A percentile compares a stretch with the other conserved stretches of the same genome.
phyloP scores from a whole-genome alignment of 2,113 vertebrate genomes.

The Cynoglossus semilaevis region DNA sequence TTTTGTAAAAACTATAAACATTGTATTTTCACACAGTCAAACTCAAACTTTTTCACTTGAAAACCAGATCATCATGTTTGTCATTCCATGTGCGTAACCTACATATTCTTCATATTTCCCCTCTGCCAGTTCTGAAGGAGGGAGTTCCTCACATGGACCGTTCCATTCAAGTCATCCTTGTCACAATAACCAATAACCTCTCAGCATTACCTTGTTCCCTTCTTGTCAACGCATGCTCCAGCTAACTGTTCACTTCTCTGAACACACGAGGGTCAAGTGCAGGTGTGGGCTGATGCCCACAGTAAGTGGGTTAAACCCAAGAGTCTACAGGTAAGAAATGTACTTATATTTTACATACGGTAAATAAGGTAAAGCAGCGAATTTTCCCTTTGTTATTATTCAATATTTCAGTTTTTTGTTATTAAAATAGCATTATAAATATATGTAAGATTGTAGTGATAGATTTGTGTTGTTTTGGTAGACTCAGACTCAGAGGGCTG shows the following conservation, averaged over 20 bases:
- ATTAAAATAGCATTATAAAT: not conserved
- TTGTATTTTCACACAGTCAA: no score
- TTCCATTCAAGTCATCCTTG: constrained; percentile 91
- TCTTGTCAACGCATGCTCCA: constrained; percentile 61
- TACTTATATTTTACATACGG: constrained; percentile 12
- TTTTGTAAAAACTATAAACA: no score
- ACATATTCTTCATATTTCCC: constrained; percentile 69
- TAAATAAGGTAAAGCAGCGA: constrained; percentile 56
- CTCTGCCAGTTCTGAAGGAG: constrained; percentile 92
- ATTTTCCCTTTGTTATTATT: constrained; percentile 2
- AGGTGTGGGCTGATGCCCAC: constrained; percentile 44
- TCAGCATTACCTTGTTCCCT: constrained; percentile 53
- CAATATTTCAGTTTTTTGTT: not conserved
- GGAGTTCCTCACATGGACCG: constrained; percentile 92
- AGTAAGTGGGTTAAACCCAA: constrained; percentile 43
- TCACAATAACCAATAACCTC: constrained; percentile 65
- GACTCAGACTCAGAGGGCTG: constrained; percentile 72
- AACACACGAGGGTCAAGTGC: constrained; percentile 73
- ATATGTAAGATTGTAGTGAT: not conserved
- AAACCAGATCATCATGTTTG: no score
- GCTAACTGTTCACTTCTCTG: constrained; percentile 67
- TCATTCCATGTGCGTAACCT: constrained; percentile 19
- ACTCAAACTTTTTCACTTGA: no score
- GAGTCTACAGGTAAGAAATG: constrained; percentile 61
- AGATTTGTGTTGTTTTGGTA: constrained; percentile 32